A percentile compares a stretch with the other conserved stretches of the same genome.
phyloP scores from a whole-genome alignment of 2,113 vertebrate species.

The Aepyceros melampus region DNA sequence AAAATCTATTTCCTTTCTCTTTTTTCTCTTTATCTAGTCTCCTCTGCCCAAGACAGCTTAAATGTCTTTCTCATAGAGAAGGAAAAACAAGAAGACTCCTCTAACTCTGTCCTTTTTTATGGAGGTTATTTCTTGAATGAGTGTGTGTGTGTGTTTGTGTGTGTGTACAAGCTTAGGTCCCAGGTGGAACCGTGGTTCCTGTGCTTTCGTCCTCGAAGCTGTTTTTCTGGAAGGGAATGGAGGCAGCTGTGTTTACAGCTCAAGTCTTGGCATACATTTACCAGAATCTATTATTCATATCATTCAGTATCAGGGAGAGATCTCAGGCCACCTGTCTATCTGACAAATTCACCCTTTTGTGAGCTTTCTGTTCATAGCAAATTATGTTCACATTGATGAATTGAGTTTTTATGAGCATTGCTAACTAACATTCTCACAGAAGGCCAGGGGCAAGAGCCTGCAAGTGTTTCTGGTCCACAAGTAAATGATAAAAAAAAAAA shows the following conservation, averaged over 20 bases:
- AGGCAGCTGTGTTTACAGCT: slow-evolving; percentile 99
- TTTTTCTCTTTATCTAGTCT: slow-evolving; percentile 70
- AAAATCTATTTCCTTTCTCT: slow-evolving; percentile 77
- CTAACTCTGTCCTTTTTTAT: slow-evolving; percentile 62
- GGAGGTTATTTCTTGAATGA: slow-evolving; percentile 75
- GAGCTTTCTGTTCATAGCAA: slow-evolving; percentile 99
- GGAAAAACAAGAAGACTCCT: slow-evolving; percentile 29
- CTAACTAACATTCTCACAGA: slow-evolving; percentile 94
- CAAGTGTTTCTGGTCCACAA: slow-evolving; percentile 90
- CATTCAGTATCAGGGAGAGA: slow-evolving; percentile 99
- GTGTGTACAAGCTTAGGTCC: slow-evolving; percentile 84
- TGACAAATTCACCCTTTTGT: slow-evolving; percentile 99
- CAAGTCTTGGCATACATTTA: slow-evolving; percentile 99
- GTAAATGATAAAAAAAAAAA: slow-evolving; percentile 90
- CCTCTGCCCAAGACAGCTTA: slow-evolving; percentile 72
- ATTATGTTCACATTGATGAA: slow-evolving; percentile 99
- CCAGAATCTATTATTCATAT: slow-evolving; percentile 99
- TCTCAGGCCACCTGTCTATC: slow-evolving; percentile 99
- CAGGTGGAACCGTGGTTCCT: slow-evolving; percentile 96
- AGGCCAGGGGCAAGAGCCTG: slow-evolving; percentile 94
- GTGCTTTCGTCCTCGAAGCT: slow-evolving; percentile 98
- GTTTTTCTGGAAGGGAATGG: slow-evolving; percentile 99
- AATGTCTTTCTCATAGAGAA: slow-evolving; percentile 69
- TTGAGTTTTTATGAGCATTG: slow-evolving; percentile 99
- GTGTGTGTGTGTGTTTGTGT: not conserved